These are phyloP conservation scores for Sylvia atricapilla DNA, from an alignment of 2,113 vertebrate species.

Conservation along the genomic window DNA sequence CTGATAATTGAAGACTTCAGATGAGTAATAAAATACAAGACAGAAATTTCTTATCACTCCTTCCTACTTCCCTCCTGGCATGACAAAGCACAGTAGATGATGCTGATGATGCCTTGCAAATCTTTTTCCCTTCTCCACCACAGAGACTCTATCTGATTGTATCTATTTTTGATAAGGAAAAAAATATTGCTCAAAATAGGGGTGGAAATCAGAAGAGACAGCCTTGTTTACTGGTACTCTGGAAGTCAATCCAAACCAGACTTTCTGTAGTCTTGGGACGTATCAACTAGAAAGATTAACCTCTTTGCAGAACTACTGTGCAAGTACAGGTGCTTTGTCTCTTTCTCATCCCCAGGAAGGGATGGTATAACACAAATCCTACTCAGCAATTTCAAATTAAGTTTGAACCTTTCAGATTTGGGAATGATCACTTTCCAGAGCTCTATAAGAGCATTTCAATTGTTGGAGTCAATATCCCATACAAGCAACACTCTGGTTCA, in stretches of 20 bases:
- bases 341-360: not conserved
- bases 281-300: not conserved
- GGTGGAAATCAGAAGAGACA: not conserved
- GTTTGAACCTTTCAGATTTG: not conserved
- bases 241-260: not conserved
- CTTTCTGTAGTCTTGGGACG: not conserved
- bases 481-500: not conserved
- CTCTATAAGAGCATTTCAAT: not conserved
- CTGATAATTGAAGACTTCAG: not conserved
- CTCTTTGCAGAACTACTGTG: not conserved
- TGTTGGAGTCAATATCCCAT: not conserved
- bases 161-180: not conserved
- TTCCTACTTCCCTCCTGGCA: not conserved
- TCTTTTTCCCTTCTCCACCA: not conserved
- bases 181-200: not conserved
- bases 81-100: not conserved
- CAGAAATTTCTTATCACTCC: not conserved
- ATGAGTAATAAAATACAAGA: constrained; percentile 5
- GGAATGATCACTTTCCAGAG: not conserved
- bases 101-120: not conserved
- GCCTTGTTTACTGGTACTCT: not conserved
- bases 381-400: not conserved
- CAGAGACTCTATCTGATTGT: not conserved
- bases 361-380: not conserved
- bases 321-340: not conserved